Percentiles rank a stretch among this genome's conserved stretches.
These are phyloP conservation scores for Telmatochromis brichardi DNA, from an alignment of 2,113 vertebrate species.

Conservation along the genomic window DNA sequence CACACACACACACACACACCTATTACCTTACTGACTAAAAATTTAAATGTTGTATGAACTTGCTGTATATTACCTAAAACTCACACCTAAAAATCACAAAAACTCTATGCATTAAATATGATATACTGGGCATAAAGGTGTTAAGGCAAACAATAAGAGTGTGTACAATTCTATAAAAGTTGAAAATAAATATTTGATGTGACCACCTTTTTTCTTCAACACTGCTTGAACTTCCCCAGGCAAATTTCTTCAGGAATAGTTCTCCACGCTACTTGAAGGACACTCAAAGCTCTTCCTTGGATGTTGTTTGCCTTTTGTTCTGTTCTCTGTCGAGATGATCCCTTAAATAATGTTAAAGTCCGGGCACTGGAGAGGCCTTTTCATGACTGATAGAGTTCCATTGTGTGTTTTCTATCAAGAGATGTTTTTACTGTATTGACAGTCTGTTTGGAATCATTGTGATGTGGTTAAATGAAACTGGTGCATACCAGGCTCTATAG, in stretches of 20 bases:
- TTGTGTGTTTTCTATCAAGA: neutral
- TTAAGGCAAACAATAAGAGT: neutral
- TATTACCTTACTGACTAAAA: neutral
- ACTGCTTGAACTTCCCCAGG: neutral
- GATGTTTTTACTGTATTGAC: neutral
- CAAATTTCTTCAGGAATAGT: neutral
- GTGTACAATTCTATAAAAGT: neutral
- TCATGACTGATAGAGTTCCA: neutral
- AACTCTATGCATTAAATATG: neutral
- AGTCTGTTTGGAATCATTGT: neutral
- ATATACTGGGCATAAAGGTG: neutral
- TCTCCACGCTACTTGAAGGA: neutral
- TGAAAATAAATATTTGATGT: neutral
- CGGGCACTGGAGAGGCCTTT: neutral
- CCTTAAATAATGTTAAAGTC: neutral
- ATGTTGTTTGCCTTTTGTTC: neutral
- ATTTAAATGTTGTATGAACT: neutral
- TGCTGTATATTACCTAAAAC: neutral
- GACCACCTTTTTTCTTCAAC: neutral
- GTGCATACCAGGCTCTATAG: neutral
- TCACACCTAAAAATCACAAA: neutral
- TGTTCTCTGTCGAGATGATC: neutral
- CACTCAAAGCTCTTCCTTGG: neutral
- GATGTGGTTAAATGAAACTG: neutral
- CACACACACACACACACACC: neutral